These are phyloP conservation scores for Agraylea sexmaculata DNA, from an alignment of 1,140 invertebrate species.

Conservation along the genomic window DNA sequence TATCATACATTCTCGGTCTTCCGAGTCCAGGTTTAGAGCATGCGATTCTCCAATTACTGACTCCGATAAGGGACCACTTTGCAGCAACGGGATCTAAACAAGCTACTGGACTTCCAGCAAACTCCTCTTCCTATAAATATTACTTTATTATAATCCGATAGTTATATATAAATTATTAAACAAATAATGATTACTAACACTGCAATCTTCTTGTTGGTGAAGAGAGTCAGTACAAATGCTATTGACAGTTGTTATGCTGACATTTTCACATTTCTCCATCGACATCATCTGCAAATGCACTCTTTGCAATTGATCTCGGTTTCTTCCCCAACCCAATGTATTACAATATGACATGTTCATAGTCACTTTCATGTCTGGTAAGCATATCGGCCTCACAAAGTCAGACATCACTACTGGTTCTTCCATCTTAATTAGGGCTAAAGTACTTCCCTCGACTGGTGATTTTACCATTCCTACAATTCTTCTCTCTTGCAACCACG, in stretches of 20 bases:
- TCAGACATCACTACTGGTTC: constrained; percentile 64
- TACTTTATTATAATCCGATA: constrained; percentile 1
- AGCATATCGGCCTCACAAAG: constrained; percentile 70
- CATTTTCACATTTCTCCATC: constrained; percentile 72
- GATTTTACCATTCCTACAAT: constrained; percentile 83
- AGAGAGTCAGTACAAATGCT: constrained; percentile 71
- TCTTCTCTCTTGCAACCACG: constrained; percentile 76
- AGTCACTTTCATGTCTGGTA: constrained; percentile 37
- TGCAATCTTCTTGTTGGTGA: constrained; percentile 66
- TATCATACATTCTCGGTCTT: constrained; percentile 67
- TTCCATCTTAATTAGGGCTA: constrained; percentile 70
- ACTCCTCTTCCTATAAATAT: constrained; percentile 62
- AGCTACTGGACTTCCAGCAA: constrained; percentile 72
- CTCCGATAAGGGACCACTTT: constrained; percentile 60
- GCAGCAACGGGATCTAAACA: constrained; percentile 52
- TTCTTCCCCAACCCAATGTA: constrained; percentile 71
- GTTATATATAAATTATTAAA: background rate
- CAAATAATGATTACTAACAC: constrained; percentile 45
- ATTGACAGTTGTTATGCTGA: constrained; percentile 69
- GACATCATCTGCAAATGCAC: constrained; percentile 58
- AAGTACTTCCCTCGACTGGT: constrained; percentile 74
- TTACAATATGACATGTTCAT: constrained; percentile 49
- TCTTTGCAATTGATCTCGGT: constrained; percentile 64
- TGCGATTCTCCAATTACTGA: constrained; percentile 72
- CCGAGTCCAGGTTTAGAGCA: constrained; percentile 57